Conservation (phyloP, 1,140 invertebrate genomes). For the Luehdorfia chinensis region DNA sequence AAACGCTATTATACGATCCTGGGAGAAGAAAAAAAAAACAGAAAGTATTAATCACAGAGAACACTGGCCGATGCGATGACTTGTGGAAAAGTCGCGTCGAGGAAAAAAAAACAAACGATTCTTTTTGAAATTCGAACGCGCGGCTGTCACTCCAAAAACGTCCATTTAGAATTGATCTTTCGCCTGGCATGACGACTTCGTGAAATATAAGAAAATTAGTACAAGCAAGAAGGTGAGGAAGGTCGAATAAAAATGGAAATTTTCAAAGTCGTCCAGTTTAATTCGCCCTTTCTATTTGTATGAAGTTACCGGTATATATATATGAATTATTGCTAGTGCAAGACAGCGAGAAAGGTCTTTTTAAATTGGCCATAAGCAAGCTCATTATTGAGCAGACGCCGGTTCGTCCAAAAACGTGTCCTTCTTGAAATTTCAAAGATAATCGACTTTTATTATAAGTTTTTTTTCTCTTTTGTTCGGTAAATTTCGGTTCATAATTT, state of each 20-base stretch:
- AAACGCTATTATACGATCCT: constrained; percentile 17
- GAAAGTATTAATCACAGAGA: constrained; percentile 56
- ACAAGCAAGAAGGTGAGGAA: too few relatives aligned
- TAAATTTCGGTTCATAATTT: constrained; percentile 22
- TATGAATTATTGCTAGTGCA: too few relatives aligned
- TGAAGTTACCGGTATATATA: too few relatives aligned
- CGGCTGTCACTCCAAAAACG: constrained; percentile 42
- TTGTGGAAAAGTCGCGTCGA: constrained; percentile 35
- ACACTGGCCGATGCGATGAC: constrained; percentile 38
- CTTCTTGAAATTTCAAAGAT: constrained; percentile 45
- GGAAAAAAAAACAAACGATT: constrained; percentile 35
- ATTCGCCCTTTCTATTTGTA: neutral
- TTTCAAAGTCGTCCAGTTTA: neutral
- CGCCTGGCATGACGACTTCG: neutral
- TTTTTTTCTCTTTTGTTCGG: constrained; percentile 34
- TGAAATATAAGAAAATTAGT: too few relatives aligned
- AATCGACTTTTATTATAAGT: constrained; percentile 43
- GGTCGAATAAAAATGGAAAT: constrained; percentile 1
- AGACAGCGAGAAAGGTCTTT: too few relatives aligned
- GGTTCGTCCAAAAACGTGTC: constrained; percentile 43
- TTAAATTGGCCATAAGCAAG: constrained; percentile 25
- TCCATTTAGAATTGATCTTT: constrained; percentile 28
- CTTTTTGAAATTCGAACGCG: constrained; percentile 49
- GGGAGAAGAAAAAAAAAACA: constrained; percentile 28
- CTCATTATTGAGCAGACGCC: constrained; percentile 41